Evolutionary conservation across 2,113 vertebrate species (phyloP).

Genomic region (Burhinus bistriatus): DNA sequence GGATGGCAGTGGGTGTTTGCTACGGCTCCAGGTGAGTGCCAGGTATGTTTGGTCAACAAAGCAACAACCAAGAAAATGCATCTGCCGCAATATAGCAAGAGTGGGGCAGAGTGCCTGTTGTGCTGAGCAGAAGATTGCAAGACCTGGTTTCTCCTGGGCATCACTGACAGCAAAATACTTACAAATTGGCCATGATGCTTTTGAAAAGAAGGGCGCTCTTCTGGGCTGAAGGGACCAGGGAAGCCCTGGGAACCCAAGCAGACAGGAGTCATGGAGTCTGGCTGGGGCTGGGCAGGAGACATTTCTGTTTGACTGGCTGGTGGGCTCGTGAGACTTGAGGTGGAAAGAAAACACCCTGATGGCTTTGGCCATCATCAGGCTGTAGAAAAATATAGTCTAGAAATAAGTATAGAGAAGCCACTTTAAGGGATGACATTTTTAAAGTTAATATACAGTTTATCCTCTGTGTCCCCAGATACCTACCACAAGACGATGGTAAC

Average conservation of each 20-base stretch:
- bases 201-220: not conserved
- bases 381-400: not conserved
- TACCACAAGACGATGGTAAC: not conserved
- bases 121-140: not conserved
- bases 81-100: accelerated
- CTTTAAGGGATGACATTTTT: not conserved
- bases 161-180: not conserved
- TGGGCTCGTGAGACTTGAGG: not conserved
- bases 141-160: not conserved
- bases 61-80: not conserved
- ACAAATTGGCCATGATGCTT: not conserved
- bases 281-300: not conserved
- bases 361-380: not conserved
- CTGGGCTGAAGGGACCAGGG: not conserved
- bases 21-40: not conserved
- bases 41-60: not conserved
- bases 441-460: not conserved
- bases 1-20: accelerated
- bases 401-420: not conserved
- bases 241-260: not conserved
- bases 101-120: not conserved
- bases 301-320: not conserved
- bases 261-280: accelerated
- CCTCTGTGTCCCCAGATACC: not conserved
- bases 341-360: not conserved